These are phyloP conservation scores for Congeria kusceri DNA, from an alignment of 2,888 invertebrate genomes.

Conservation along the genomic window DNA sequence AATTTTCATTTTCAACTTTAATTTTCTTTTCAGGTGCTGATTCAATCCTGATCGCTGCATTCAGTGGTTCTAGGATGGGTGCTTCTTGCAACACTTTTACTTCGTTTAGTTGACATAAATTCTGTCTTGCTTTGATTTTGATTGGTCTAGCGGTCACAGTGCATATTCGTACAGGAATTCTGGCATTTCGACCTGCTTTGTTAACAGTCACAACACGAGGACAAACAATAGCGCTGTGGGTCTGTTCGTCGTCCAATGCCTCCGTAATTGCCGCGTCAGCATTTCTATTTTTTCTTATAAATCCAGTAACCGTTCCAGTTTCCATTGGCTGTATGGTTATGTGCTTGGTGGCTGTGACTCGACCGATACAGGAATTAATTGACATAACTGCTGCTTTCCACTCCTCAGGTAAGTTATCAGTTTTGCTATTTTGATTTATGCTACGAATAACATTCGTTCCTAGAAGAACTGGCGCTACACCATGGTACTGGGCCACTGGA, in stretches of 20 bases:
- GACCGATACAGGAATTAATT: no score
- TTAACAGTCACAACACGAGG: no score
- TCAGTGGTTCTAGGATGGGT: neutral
- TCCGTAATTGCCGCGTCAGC: conserved; percentile 8
- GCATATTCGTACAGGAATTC: conserved; percentile 20
- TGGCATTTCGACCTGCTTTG: conserved; percentile 10
- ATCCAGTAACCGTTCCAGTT: no score
- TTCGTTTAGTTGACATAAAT: neutral
- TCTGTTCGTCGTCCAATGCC: no score
- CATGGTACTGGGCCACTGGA: neutral
- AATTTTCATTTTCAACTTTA: neutral
- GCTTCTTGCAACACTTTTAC: conserved; percentile 3
- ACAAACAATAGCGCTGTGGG: no score
- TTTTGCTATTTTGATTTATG: neutral
- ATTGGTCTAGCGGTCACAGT: conserved; percentile 15
- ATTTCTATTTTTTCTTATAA: conserved; percentile 1
- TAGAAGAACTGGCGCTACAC: conserved; percentile 1
- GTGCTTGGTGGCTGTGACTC: no score
- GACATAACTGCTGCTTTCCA: neutral
- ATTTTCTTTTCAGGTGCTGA: neutral
- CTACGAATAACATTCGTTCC: conserved; percentile 7
- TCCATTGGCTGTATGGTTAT: no score
- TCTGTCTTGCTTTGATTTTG: neutral
- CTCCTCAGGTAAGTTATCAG: conserved; percentile 2
- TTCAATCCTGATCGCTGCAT: no score